Percentiles rank a stretch among this genome's conserved stretches.
These are phyloP conservation scores for Bettongia penicillata DNA, from an alignment of 2,113 vertebrate genomes.

Conservation along the genomic window DNA sequence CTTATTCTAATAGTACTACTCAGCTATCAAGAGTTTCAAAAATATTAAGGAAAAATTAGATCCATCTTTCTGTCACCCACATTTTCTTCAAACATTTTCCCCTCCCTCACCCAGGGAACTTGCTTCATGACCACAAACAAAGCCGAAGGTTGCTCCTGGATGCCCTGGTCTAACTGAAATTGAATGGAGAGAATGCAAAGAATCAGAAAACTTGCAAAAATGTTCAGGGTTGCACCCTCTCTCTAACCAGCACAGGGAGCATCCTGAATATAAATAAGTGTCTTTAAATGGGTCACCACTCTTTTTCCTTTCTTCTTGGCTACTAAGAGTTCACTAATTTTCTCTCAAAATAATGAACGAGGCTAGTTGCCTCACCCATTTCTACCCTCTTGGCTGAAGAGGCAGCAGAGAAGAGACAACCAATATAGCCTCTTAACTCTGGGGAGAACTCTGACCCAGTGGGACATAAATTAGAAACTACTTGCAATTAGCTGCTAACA, in stretches of 20 bases:
- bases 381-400: background rate
- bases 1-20: background rate
- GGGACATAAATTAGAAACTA: accelerated
- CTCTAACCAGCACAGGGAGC: constrained; percentile 75
- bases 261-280: constrained; percentile 87
- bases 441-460: accelerated
- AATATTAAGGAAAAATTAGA: background rate
- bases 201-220: constrained; percentile 66
- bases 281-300: constrained; percentile 87
- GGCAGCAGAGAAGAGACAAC: background rate
- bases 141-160: background rate
- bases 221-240: constrained; percentile 66
- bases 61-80: background rate
- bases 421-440: background rate
- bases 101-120: background rate
- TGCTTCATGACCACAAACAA: background rate
- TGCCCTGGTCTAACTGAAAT: constrained; percentile 10
- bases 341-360: constrained; percentile 52
- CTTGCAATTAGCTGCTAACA: accelerated
- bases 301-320: constrained; percentile 75
- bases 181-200: constrained; percentile 43
- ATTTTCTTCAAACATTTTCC: background rate
- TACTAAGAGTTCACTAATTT: constrained; percentile 74
- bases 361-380: background rate
- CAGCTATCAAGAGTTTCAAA: background rate